Evolutionary conservation across 2,888 invertebrate genomes (phyloP).

Genomic region (Ormia ochracea): DNA sequence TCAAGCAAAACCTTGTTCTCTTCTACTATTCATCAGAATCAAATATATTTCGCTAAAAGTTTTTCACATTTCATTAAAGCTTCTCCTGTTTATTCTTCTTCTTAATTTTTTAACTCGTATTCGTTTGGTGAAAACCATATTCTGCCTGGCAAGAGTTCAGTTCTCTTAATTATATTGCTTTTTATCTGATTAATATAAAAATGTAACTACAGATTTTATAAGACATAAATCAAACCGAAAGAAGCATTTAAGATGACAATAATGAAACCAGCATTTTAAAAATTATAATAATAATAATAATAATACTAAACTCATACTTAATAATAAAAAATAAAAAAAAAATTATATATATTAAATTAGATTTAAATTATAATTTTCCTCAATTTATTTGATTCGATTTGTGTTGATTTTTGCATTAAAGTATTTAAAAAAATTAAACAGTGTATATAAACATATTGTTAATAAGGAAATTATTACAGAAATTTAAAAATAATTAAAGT

Average conservation of each 20-base stretch:
- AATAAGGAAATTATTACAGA: neutral
- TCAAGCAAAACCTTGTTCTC: too few relatives aligned
- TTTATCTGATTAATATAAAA: neutral
- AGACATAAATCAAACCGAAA: neutral
- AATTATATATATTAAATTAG: neutral
- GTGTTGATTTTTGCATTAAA: neutral
- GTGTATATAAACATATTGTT: neutral
- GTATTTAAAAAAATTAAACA: neutral
- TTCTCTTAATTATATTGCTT: too few relatives aligned
- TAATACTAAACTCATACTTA: too few relatives aligned
- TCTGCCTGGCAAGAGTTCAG: too few relatives aligned
- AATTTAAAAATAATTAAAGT: neutral
- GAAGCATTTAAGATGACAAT: slow-evolving; percentile 55
- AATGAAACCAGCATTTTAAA: slow-evolving; percentile 3
- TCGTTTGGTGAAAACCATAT: too few relatives aligned
- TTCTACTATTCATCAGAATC: too few relatives aligned
- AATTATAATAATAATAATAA: neutral
- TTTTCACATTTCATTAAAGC: too few relatives aligned
- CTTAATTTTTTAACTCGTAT: too few relatives aligned
- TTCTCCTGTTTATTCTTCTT: too few relatives aligned
- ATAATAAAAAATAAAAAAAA: neutral
- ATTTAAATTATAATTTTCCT: neutral
- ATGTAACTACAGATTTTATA: neutral
- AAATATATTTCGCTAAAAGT: too few relatives aligned
- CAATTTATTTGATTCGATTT: neutral